Conservation (phyloP, 1,140 invertebrate species). For the Neoseiulus cucumeris region DNA sequence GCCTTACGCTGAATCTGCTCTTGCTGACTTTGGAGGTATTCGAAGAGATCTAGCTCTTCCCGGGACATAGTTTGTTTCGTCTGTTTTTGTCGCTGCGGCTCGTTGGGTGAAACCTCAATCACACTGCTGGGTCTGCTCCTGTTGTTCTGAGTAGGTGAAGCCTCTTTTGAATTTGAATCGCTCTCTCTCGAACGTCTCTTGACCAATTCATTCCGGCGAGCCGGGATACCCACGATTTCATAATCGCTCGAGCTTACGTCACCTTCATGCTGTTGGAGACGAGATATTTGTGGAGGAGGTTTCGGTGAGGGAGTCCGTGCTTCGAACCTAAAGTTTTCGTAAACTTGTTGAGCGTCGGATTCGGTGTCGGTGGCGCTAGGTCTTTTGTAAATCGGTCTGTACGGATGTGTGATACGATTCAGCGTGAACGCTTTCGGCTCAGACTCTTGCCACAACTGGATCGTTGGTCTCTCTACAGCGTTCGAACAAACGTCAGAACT, state of each 20-base stretch:
- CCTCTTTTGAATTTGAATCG: background rate
- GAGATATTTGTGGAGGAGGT: background rate
- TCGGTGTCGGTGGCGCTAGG: background rate
- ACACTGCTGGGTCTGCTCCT: background rate
- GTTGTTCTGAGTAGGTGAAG: background rate
- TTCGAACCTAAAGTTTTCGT: background rate
- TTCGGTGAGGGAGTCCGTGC: background rate
- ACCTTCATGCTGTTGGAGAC: background rate
- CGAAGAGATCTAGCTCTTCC: background rate
- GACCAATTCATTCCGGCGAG: background rate
- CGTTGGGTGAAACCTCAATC: background rate
- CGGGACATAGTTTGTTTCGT: background rate
- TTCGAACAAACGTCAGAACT: background rate
- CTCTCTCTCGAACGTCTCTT: background rate
- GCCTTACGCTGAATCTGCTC: background rate
- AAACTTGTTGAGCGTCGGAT: conserved; percentile 4
- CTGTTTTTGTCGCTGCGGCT: background rate
- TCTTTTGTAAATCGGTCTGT: background rate
- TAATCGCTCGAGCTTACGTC: conserved; percentile 1
- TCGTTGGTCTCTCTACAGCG: background rate
- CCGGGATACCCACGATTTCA: background rate
- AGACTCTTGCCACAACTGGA: background rate
- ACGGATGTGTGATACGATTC: background rate
- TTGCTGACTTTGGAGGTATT: background rate
- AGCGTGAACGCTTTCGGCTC: background rate